A percentile compares a stretch with the other conserved stretches of the same genome.
Conservation (phyloP, 2,113 vertebrate genomes). For the Xenotilapia longispinis region DNA sequence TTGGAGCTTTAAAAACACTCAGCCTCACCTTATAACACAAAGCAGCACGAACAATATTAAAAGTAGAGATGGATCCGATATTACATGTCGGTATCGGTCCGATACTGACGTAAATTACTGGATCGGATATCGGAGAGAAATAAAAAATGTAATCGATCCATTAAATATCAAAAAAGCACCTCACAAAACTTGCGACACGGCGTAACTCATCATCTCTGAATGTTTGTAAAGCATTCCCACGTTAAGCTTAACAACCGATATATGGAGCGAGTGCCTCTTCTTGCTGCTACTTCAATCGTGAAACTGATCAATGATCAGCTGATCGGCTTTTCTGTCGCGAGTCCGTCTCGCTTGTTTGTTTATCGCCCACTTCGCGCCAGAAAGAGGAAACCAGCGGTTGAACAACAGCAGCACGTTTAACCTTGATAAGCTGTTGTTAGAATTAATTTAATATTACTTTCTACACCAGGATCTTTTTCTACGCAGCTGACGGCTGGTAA, state of each 20-base stretch:
- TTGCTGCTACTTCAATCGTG: neutral
- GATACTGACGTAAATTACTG: neutral
- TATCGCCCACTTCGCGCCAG: rapidly evolving
- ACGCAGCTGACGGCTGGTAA: rapidly evolving
- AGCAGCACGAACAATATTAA: neutral
- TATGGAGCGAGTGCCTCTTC: neutral
- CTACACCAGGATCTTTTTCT: neutral
- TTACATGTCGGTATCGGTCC: neutral
- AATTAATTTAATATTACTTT: neutral
- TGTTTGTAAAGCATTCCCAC: neutral
- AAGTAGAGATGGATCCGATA: neutral
- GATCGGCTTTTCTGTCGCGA: rapidly evolving
- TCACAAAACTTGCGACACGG: neutral
- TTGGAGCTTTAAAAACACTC: neutral
- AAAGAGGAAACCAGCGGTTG: neutral
- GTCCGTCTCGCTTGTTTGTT: neutral
- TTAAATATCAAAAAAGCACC: neutral
- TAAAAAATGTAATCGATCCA: neutral
- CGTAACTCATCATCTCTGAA: neutral
- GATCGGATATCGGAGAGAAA: rapidly evolving
- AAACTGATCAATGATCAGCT: neutral
- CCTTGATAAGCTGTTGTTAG: neutral
- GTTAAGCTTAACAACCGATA: rapidly evolving
- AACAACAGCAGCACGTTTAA: neutral
- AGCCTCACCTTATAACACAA: neutral